Base-by-base conservation (phyloP, 2,797 vertebrate species). In the Propithecus deckenii region DNA sequence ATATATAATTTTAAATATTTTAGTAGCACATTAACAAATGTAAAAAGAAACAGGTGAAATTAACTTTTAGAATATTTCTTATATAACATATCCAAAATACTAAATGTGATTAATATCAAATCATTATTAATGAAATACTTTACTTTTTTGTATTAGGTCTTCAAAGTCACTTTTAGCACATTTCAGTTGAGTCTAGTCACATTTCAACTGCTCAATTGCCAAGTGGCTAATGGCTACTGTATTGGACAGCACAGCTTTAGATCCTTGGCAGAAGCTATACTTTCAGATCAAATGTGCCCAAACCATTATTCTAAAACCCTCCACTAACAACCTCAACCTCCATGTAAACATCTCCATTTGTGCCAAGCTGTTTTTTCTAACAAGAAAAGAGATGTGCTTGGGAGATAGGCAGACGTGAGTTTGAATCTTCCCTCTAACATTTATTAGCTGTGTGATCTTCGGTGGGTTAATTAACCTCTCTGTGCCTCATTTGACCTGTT, bases 41-140 rank as follows among this genome's bases (percentile, higher is more conserved):
- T 91, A 69, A 93, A 94, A 89, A 76, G 50, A 63, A 78, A 88
- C 8, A 43, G n/a, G 41, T 87, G 30, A 87, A 84, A 75, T 93
- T 78, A n/a, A 63, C 74, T 93, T 85, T 57, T 50, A 38, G 94
- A 78, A 48, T 83, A 57, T 59, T 83, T 90, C 59, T 81, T 55
- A 50, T 59, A 48, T 93, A 38, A 38, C 23, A 35, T 35, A 69
- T 80, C 48, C 23, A 76, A 86, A 90, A 90, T 67, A 71, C 59
- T 83, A 83, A 86, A 61, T 32, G 14, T 48, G 50, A 89, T 50
- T 12, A 23, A 17, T 59, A 86, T 43, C 32, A 92, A 94, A 52
- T 38, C 12, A 76, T 57, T 69, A 72, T 25, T 74, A 72, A n/a
- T 59, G 48, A 74, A 71, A n/a, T 83, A 61, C 75, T 85, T 94